Base-by-base conservation (phyloP, 2,888 invertebrate genomes). In the Thysanoteuthis rhombus region DNA sequence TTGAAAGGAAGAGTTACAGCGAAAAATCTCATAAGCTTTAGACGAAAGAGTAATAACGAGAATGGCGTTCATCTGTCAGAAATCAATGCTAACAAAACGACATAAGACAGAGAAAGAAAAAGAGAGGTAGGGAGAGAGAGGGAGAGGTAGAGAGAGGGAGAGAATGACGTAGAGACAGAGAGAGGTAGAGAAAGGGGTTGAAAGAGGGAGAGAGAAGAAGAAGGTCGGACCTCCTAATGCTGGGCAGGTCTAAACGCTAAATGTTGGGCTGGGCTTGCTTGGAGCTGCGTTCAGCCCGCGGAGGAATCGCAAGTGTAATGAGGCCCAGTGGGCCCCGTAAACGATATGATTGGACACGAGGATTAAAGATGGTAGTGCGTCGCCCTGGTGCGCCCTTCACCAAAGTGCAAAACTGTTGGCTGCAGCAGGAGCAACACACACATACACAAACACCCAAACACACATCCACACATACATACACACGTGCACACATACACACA, bases 291-390 rank as follows among this genome's bases (percentile, higher is more conserved):
- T 75, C 16, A 3, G 75, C 75, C 75, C 75, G 75, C 75, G 75
- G 75, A 75, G 75, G 75, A 75, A 75, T 75, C n/a, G n/a, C 75
- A n/a, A 75, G n/a, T 75, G n/a, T 75, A 75, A 75, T 75, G n/a
- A 75, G 75, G 75, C 75, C 75, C 75, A 75, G 75, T 75, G 75
- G 75, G 75, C 75, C 75, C 75, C 75, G 75, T n/a, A 75, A 75
- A 75, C 75, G 75, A 75, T 75, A n/a, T 75, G 75, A 75, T 75
- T 75, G 75, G 75, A 75, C 75, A 75, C 75, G 75, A 75, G 16
- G n/a, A 75, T 16, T 36, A 36, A 19, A n/a, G 75, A 75, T 75
- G 75, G 75, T 75, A 19, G 75, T 75, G 75, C 75, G 75, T 75
- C 75, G n/a, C 75, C 36, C 75, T n/a, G 1, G 16, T 75, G 75